Evolutionary conservation across 1,140 invertebrate genomes (phyloP), one percentile per base, ranked within the genome.

Genomic region (Ctenoplectra terminalis): DNA sequence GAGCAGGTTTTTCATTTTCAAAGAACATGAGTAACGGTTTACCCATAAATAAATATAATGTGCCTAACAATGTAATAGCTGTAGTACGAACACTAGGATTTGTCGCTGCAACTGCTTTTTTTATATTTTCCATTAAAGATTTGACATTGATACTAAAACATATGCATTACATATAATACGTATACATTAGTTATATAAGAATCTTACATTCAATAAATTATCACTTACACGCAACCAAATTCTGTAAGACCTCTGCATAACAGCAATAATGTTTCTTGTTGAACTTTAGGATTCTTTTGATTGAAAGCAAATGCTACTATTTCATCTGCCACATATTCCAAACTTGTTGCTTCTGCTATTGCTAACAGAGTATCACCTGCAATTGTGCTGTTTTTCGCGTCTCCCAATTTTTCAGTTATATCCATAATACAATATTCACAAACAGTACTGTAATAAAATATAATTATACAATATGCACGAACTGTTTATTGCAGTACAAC

Each of bases 201-300:
- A 31, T 54, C 1, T 70, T 29, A 50, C 15, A 54, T 66, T 74
- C 81, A 81, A 82, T 26, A 13, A 29, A 78, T 86, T 9, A 15
- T 78, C 69, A 94, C 95, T 95, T 94, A 96, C 95, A 94, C 94
- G 85, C 97, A 96, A 40, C 98, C 98, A 95, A 99, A 99, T 89
- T 98, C 98, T 82, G 96, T 95, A 0, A 99, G 95, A 29, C 97
- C 96, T 56, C 94, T 95, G 6, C 95, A 94, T 48, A 98, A 93
- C 98, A 98, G 98, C 43, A 95, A 94, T 26, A 98, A 94, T 66
- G 97, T 95, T 92, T 98, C 97, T 20, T 97, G 96, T 87, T 98
- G 97, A 50, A 98, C 97, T 92, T 98, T 98, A 0, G 98, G 98
- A 91, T 97, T 99, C 93, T 98, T 98, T 91, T 98, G 97, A 90